phyloP scores from a whole-genome alignment of 2,797 vertebrate species.

The Heterohyrax brucei region DNA sequence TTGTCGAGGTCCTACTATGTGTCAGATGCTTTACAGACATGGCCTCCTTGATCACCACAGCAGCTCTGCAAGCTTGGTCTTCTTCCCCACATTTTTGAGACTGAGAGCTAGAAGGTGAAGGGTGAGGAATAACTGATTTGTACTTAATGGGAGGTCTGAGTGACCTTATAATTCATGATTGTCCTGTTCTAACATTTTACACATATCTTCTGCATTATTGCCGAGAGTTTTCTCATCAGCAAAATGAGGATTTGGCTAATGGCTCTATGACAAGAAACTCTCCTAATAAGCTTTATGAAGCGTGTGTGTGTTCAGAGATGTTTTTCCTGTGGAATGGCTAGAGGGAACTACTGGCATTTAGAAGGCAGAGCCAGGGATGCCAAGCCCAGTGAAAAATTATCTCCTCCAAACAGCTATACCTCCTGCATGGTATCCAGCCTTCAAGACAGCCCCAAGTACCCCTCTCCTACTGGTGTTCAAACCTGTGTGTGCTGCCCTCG shows the following conservation, averaged over 20 bases:
- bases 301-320: not conserved
- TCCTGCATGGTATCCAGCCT: not conserved
- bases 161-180: too few species aligned
- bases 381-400: not conserved
- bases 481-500: fast-evolving
- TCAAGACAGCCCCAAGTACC: not conserved
- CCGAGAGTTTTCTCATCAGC: not conserved
- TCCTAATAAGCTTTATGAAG: constrained; percentile 8
- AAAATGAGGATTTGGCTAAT: not conserved
- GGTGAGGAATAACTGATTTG: not conserved
- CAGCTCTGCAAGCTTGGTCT: not conserved
- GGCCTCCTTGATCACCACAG: not conserved
- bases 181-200: not conserved
- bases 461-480: not conserved
- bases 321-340: not conserved
- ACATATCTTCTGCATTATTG: not conserved
- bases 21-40: not conserved
- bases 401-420: too few species aligned
- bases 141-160: fast-evolving
- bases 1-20: not conserved
- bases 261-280: not conserved
- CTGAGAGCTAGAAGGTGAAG: not conserved
- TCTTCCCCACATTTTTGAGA: not conserved
- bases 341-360: not conserved
- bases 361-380: not conserved